These are phyloP conservation scores for Muntiacus muntjak DNA, from an alignment of 2,113 vertebrate genomes.

Conservation along the genomic window DNA sequence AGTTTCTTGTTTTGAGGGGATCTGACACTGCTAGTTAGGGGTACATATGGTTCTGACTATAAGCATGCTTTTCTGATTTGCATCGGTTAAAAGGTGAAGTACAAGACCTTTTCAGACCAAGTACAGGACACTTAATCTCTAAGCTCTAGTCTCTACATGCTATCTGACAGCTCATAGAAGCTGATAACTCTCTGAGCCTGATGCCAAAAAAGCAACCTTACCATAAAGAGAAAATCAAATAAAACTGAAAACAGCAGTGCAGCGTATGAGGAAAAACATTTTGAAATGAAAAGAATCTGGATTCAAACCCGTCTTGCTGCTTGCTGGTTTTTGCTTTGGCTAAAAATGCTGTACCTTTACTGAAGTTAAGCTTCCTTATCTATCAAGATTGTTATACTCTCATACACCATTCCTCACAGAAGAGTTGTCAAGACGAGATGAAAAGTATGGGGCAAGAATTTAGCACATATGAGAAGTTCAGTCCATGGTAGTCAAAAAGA, in stretches of 20 bases:
- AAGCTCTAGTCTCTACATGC: background rate
- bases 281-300: background rate
- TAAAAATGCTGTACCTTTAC: background rate
- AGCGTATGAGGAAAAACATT: background rate
- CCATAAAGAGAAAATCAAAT: background rate
- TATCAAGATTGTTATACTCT: background rate
- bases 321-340: background rate
- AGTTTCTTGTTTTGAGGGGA: background rate
- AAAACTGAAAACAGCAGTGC: background rate
- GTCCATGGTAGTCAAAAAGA: background rate
- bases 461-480: background rate
- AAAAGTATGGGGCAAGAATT: background rate
- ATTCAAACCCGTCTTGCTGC: background rate
- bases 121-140: conserved; percentile 7
- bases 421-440: background rate
- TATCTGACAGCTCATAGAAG: background rate
- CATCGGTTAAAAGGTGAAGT: background rate
- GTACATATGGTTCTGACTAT: background rate
- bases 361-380: background rate
- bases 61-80: background rate
- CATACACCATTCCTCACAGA: background rate
- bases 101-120: background rate
- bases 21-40: background rate
- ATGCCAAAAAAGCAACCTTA: background rate
- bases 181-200: background rate